These are phyloP conservation scores for Salvelinus namaycush DNA, from an alignment of 2,113 vertebrate species.

Conservation along the genomic window DNA sequence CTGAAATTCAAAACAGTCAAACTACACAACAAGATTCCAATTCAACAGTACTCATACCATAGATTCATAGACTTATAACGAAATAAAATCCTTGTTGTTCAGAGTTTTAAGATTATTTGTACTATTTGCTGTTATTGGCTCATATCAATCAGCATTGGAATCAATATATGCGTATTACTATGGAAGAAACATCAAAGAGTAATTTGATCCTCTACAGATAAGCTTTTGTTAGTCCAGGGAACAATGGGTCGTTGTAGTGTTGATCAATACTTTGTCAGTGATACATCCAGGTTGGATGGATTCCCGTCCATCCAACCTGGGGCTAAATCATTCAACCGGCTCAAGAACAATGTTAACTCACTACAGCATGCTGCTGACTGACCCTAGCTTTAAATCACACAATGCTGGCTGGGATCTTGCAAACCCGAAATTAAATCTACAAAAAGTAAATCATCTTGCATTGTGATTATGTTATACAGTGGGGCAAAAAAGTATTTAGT, in stretches of 20 bases:
- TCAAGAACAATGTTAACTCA: no score
- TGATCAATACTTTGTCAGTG: background rate
- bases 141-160: background rate
- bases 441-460: no score
- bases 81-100: background rate
- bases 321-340: background rate
- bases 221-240: slow-evolving; percentile 6
- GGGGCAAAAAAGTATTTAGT: no score
- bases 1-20: background rate
- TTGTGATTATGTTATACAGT: no score
- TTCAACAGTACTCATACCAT: no score
- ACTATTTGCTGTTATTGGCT: background rate
- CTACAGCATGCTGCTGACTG: no score
- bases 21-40: no score
- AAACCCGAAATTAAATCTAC: no score
- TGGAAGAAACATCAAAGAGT: background rate
- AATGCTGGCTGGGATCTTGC: no score
- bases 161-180: background rate
- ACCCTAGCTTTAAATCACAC: no score
- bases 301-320: background rate
- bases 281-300: no score
- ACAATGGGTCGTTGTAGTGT: slow-evolving; percentile 30
- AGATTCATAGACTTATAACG: background rate
- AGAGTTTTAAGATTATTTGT: no score
- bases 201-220: background rate